These are phyloP conservation scores for Lophius piscatorius DNA, from an alignment of 2,113 vertebrate species.

Conservation along the genomic window DNA sequence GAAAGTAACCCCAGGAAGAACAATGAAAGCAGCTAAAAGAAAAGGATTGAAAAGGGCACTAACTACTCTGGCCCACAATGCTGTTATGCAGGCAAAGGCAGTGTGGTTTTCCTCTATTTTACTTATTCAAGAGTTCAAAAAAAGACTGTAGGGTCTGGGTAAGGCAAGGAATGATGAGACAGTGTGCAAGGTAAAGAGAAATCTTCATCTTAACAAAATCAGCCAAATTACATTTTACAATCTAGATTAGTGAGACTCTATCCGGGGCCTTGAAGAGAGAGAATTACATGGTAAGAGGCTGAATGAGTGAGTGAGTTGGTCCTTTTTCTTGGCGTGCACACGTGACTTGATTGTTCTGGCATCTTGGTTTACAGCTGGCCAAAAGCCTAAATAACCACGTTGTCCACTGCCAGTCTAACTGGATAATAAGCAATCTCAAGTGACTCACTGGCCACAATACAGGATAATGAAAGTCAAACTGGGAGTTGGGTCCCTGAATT, in stretches of 20 bases:
- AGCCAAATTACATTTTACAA: constrained; percentile 57
- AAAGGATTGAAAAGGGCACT: constrained; percentile 39
- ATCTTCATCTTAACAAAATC: constrained; percentile 31
- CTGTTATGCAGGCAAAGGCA: constrained; percentile 62
- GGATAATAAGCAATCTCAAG: constrained; percentile 41
- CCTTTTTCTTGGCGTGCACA: constrained; percentile 46
- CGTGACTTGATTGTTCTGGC: constrained; percentile 18
- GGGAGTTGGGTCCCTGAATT: constrained; percentile 52
- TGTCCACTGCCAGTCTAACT: constrained; percentile 40
- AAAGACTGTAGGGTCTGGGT: constrained; percentile 56
- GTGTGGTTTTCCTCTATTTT: constrained; percentile 57
- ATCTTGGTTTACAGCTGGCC: constrained; percentile 28
- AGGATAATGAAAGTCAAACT: constrained; percentile 23
- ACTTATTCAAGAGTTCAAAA: constrained; percentile 56
- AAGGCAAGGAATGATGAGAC: constrained; percentile 60
- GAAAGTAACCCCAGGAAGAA: constrained; percentile 56
- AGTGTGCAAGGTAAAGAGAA: constrained; percentile 21
- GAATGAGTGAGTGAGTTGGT: constrained; percentile 39
- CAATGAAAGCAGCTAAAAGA: constrained; percentile 65
- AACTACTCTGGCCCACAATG: constrained; percentile 55
- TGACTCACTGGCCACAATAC: constrained; percentile 40
- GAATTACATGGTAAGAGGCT: constrained; percentile 31
- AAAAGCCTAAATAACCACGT: constrained; percentile 24
- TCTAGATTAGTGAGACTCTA: constrained; percentile 46
- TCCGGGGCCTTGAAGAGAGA: constrained; percentile 31